Base-by-base conservation (phyloP, 2,888 invertebrate genomes). In the Cryptus armator region DNA sequence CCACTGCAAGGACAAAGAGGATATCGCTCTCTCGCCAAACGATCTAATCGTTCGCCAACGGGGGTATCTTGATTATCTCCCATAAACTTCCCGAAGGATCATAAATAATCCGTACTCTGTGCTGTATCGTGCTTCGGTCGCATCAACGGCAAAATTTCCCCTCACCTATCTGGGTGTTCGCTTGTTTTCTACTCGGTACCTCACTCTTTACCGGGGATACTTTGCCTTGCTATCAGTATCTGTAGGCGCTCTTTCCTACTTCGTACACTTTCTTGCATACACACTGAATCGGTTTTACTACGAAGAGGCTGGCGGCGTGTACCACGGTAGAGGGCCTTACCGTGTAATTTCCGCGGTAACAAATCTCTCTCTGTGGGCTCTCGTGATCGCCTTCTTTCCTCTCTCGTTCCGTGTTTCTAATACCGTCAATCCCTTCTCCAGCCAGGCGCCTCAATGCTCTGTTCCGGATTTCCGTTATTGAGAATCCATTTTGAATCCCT, bases 401-500 rank as follows among this genome's bases (percentile, higher is more conserved):
- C 62, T 62, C 70, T 29, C n/a, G 48, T 48, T 43, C 64, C 75
- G 64, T 43, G 75, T 66, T 48, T 66, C 64, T 75, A 37, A 75
- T 75, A 51, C 75, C 16, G 3, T 24, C 12, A 48, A 7, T 29
- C 29, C 68, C 48, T 32, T 37, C n/a, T 56, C 56, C 10, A 0
- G 3, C 43, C 1, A 29, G 46, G 16, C 37, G 37, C 37, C 44
- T 43, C 59, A 19, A 9, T 48, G 68, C 29, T 62, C 24, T 14
- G 44, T 53, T 81, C 53, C 75, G 81, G 76, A 76, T 76, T 64
- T 76, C 76, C 76, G 81, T 76, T 76, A 66, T 76, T 70, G 81
- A 81, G 76, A 12, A 70, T 48, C 48, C 19, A 37, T 37, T 1
- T 9, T 37, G 37, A 37, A 5, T 37, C 59, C n/a, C n/a, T 9